phyloP scores from a whole-genome alignment of 2,888 invertebrate genomes.

The Lasioglossum vierecki region DNA sequence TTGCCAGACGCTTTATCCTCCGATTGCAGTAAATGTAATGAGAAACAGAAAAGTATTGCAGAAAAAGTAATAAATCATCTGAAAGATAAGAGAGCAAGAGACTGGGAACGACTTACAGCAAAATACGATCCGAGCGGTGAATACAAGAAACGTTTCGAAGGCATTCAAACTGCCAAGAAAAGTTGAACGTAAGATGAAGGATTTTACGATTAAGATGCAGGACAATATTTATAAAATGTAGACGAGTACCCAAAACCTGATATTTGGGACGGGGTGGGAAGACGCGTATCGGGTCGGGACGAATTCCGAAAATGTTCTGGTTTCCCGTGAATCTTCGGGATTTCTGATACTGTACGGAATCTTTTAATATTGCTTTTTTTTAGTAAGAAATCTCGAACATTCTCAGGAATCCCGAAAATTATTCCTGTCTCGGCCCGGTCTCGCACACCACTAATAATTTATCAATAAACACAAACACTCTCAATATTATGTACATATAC shows the following conservation, averaged over 20 bases:
- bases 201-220: not conserved
- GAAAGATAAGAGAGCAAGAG: constrained; percentile 87
- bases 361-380: too few relatives aligned
- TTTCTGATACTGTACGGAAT: too few relatives aligned
- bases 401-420: too few relatives aligned
- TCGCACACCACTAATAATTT: not conserved
- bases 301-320: too few relatives aligned
- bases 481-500: not conserved
- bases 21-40: constrained; percentile 88
- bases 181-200: constrained; percentile 20
- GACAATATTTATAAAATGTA: not conserved
- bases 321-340: too few relatives aligned
- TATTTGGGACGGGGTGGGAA: too few relatives aligned
- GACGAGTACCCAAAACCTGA: not conserved
- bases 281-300: too few relatives aligned
- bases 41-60: constrained; percentile 88
- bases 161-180: constrained; percentile 39
- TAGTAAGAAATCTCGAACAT: too few relatives aligned
- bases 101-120: constrained; percentile 88
- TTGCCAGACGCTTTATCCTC: constrained; percentile 89
- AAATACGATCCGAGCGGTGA: constrained; percentile 91
- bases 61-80: constrained; percentile 89
- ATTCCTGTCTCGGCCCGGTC: too few relatives aligned
- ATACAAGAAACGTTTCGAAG: constrained; percentile 85
- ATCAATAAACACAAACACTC: not conserved